These are phyloP conservation scores for Nomada fabriciana DNA, from an alignment of 2,888 invertebrate genomes.

Conservation along the genomic window DNA sequence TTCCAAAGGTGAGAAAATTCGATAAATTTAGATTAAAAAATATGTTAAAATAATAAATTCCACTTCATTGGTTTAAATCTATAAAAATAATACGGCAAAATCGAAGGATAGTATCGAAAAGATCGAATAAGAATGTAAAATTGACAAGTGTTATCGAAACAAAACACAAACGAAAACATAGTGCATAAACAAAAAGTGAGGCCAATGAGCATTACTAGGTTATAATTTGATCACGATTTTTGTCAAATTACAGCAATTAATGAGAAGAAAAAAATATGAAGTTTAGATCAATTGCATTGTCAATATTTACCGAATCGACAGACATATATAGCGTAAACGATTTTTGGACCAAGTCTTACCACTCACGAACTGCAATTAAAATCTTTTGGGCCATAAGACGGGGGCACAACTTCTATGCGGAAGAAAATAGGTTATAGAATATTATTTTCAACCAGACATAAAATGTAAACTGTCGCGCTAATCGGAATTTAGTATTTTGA, in stretches of 20 bases:
- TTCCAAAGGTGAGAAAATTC: background rate
- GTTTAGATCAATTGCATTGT: slow-evolving; percentile 16
- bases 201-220: slow-evolving; percentile 76
- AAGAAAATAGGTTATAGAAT: slow-evolving; percentile 80
- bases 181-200: slow-evolving; percentile 78
- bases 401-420: slow-evolving; percentile 72
- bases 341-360: slow-evolving; percentile 65
- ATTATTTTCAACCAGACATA: slow-evolving; percentile 54
- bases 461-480: slow-evolving; percentile 35
- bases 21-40: slow-evolving; percentile 11
- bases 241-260: slow-evolving; percentile 39
- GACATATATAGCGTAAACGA: slow-evolving; percentile 41
- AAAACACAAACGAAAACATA: slow-evolving; percentile 73
- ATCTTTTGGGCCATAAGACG: slow-evolving; percentile 75
- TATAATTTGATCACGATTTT: slow-evolving; percentile 74
- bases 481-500: slow-evolving; percentile 58
- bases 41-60: slow-evolving; percentile 18
- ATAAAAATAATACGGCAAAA: background rate
- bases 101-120: background rate
- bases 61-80: background rate
- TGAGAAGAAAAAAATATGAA: slow-evolving; percentile 34
- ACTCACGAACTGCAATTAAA: slow-evolving; percentile 77
- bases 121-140: slow-evolving; percentile 6
- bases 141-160: slow-evolving; percentile 55
- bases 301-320: slow-evolving; percentile 30